Evolutionary conservation across 35 echinoderm and acorn worm species (phyloP).

Genomic region (Amphiura filiformis): DNA sequence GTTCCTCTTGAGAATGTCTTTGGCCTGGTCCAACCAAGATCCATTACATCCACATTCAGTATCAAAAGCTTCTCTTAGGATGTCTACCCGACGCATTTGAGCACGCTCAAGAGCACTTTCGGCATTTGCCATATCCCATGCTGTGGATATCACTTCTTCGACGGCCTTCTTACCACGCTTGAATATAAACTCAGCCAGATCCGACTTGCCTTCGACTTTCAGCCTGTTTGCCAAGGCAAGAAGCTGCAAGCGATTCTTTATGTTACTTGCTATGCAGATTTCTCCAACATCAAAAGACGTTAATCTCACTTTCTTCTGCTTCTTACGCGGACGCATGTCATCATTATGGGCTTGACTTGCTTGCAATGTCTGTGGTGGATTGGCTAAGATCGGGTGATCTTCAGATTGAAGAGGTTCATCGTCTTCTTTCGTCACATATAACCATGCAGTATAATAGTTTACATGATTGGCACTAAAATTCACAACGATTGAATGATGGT

Average conservation of each 20-base stretch:
- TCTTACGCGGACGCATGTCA: not conserved
- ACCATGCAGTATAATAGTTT: conserved; percentile 49
- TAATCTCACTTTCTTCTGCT: conserved; percentile 5
- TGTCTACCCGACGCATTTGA: not conserved
- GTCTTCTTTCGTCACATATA: conserved; percentile 45
- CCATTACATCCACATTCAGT: not conserved
- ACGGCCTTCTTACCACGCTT: conserved; percentile 20
- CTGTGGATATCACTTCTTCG: not conserved
- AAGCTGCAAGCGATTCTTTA: conserved; percentile 3
- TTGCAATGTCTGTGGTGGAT: not conserved
- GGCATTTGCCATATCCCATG: not conserved
- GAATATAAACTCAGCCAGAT: conserved; percentile 43
- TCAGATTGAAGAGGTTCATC: not conserved
- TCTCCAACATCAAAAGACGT: conserved; percentile 29
- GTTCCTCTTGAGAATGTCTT: not conserved
- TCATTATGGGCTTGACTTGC: not conserved
- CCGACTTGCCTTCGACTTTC: conserved; percentile 37
- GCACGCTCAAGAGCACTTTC: not conserved
- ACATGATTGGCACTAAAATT: conserved; percentile 35
- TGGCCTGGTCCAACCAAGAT: not conserved
- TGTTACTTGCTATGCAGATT: not conserved
- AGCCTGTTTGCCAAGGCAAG: conserved; percentile 36
- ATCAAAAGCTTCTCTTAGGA: not conserved
- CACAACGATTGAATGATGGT: not conserved
- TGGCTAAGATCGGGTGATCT: not conserved